Evolutionary conservation across 2,888 invertebrate species (phyloP).

Genomic region (Esperia sulphurella): DNA sequence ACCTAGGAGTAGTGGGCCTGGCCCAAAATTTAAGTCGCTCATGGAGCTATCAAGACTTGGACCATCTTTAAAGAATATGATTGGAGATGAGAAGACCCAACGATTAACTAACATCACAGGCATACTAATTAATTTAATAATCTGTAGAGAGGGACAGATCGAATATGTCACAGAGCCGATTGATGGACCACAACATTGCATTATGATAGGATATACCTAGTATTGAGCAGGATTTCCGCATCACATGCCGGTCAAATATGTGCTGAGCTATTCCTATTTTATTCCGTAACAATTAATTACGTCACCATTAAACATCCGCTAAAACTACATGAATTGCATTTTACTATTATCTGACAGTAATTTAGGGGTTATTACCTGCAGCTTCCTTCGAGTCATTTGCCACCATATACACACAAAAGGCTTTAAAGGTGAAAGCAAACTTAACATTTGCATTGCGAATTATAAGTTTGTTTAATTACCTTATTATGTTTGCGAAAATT

Average conservation of each 20-base stretch:
- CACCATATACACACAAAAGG: slow-evolving; percentile 16
- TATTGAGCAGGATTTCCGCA: not conserved
- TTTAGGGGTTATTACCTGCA: slow-evolving; percentile 11
- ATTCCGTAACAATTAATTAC: not conserved
- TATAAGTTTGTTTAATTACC: slow-evolving; percentile 38
- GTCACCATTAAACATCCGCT: not conserved
- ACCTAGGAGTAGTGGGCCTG: no score
- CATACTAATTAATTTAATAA: no score
- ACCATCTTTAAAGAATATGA: no score
- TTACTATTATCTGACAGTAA: slow-evolving; percentile 13
- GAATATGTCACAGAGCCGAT: no score
- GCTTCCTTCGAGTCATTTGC: slow-evolving; percentile 1
- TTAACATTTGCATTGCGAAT: slow-evolving; percentile 34
- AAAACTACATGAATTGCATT: not conserved
- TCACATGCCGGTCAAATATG: not conserved
- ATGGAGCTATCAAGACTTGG: no score
- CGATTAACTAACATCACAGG: no score
- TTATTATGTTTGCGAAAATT: slow-evolving; percentile 33
- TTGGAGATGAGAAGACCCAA: no score
- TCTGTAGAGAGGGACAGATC: no score
- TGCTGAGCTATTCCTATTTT: not conserved
- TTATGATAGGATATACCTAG: no score
- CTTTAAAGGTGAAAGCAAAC: slow-evolving; percentile 21
- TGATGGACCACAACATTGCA: no score
- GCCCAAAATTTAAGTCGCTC: no score